Evolutionary conservation across 2,888 invertebrate genomes (phyloP).

Genomic region (Iphiclides podalirius): DNA sequence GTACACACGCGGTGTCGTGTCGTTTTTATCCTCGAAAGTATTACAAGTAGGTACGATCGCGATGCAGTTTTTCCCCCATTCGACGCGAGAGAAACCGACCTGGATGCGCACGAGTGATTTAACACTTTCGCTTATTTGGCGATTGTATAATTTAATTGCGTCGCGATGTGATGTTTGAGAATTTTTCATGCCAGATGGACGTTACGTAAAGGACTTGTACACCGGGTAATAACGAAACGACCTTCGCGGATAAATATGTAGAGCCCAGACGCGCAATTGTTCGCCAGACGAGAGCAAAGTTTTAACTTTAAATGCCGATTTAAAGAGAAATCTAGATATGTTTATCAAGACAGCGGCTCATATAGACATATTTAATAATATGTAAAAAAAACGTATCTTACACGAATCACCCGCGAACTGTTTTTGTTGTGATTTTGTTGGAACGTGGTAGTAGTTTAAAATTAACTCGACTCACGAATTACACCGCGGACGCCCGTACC

Average conservation of each 20-base stretch:
- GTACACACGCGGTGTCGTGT: neutral
- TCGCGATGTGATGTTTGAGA: conserved; percentile 14
- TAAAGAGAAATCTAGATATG: neutral
- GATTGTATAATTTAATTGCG: conserved; percentile 26
- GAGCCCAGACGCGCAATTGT: conserved; percentile 38
- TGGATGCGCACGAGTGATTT: conserved; percentile 66
- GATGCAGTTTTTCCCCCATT: too few relatives aligned
- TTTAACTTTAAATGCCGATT: neutral
- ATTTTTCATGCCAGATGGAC: conserved; percentile 22
- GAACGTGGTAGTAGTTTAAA: neutral
- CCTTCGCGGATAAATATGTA: conserved; percentile 36
- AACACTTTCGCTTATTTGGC: conserved; percentile 54
- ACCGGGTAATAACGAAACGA: conserved; percentile 30
- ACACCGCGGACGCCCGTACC: neutral
- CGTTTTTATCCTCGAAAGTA: conserved; percentile 2
- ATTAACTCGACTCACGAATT: neutral
- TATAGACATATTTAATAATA: too few relatives aligned
- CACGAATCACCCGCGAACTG: too few relatives aligned
- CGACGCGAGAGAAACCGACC: conserved; percentile 34
- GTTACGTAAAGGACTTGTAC: conserved; percentile 22
- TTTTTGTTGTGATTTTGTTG: too few relatives aligned
- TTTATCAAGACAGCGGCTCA: too few relatives aligned
- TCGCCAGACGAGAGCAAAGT: conserved; percentile 35
- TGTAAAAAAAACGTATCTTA: too few relatives aligned
- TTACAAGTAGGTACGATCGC: too few relatives aligned